A percentile compares a stretch with the other conserved stretches of the same genome.
Conservation (phyloP, 2,888 invertebrate genomes). For the Allacma fusca region DNA sequence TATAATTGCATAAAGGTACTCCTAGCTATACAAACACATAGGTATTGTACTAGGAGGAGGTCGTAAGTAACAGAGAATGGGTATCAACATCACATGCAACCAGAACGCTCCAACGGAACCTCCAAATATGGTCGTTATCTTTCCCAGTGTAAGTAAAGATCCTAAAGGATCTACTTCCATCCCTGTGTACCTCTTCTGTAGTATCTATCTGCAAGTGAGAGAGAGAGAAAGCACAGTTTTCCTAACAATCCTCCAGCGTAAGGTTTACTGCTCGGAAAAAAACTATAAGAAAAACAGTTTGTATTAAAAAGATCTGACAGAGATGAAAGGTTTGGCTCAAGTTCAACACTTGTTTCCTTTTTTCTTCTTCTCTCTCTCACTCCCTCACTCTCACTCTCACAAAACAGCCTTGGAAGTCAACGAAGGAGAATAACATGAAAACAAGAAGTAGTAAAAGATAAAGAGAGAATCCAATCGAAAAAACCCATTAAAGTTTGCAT, state of each 20-base stretch:
- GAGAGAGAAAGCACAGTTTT: neutral
- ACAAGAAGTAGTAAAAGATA: conserved; percentile 21
- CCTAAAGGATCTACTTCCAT: too few species aligned
- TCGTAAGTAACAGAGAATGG: too few species aligned
- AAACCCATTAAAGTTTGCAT: conserved; percentile 35
- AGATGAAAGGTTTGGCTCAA: conserved; percentile 54
- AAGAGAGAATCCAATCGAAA: conserved; percentile 35
- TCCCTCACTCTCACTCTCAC: neutral
- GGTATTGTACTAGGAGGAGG: too few species aligned
- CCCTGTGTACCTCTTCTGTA: neutral
- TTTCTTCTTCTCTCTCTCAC: conserved; percentile 17
- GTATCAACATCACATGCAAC: neutral
- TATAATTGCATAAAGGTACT: neutral
- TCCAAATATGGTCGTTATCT: conserved; percentile 8
- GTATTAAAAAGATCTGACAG: conserved; percentile 52
- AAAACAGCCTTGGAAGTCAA: neutral
- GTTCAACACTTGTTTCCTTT: conserved; percentile 49
- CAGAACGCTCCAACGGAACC: conserved; percentile 1
- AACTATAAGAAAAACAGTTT: conserved; percentile 29
- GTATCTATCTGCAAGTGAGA: too few species aligned
- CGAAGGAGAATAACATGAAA: conserved; percentile 28
- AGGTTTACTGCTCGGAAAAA: conserved; percentile 1
- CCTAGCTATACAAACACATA: too few species aligned
- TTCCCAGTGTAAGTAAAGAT: neutral
- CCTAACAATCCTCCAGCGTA: neutral